These are phyloP conservation scores for Atta colombica DNA, from an alignment of 1,140 invertebrate species.

Conservation along the genomic window DNA sequence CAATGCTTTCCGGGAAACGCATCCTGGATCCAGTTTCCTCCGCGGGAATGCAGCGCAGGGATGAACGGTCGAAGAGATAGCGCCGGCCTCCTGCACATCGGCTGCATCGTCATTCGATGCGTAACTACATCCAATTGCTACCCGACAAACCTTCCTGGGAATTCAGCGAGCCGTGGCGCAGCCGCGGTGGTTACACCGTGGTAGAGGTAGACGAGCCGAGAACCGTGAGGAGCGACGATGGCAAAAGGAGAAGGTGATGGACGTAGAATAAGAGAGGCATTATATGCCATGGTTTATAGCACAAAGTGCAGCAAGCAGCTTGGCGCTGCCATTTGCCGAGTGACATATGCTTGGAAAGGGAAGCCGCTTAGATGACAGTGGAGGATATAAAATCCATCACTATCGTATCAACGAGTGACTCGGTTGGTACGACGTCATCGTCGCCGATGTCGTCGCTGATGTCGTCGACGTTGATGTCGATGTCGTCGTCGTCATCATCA, in stretches of 20 bases:
- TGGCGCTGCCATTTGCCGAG: conserved; percentile 57
- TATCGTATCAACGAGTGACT: conserved; percentile 12
- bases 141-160: conserved; percentile 77
- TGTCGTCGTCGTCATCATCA: background rate
- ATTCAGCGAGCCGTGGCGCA: conserved; percentile 72
- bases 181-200: conserved; percentile 58
- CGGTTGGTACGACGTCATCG: conserved; percentile 29
- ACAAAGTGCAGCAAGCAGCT: conserved; percentile 70
- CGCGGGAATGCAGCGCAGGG: conserved; percentile 53
- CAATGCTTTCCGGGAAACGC: conserved; percentile 80
- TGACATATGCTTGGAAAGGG: conserved; percentile 70
- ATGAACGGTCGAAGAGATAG: conserved; percentile 44
- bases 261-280: conserved; percentile 65
- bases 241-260: conserved; percentile 25
- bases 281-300: conserved; percentile 79
- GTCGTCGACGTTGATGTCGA: conserved; percentile 15
- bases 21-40: conserved; percentile 78
- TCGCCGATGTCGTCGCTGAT: conserved; percentile 4
- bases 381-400: conserved; percentile 67
- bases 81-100: conserved; percentile 40
- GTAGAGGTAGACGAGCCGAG: conserved; percentile 18
- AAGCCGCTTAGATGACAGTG: conserved; percentile 28
- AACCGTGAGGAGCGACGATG: conserved; percentile 23
- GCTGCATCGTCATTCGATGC: conserved; percentile 79
- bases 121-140: conserved; percentile 83